Evolutionary conservation across 2,113 vertebrate species (phyloP).

Genomic region (Phodopus roborovskii): DNA sequence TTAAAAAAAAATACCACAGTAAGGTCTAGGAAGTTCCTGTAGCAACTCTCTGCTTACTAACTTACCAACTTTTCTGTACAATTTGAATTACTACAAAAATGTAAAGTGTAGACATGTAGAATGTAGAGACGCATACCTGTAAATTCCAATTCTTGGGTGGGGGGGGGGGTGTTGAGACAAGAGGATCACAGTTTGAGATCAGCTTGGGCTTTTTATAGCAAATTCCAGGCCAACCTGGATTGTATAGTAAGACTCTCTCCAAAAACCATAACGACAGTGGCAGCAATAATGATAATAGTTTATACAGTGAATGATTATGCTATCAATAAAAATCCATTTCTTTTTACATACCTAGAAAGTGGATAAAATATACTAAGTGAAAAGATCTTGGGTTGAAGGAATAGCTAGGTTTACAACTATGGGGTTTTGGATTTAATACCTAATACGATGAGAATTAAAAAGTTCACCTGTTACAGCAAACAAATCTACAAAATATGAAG

Average conservation of each 20-base stretch:
- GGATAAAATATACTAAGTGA: constrained; percentile 47
- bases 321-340: constrained; percentile 30
- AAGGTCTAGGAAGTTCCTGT: neutral
- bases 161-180: neutral
- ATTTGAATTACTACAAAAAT: constrained; percentile 46
- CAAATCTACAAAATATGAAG: constrained; percentile 19
- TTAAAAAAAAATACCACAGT: constrained; percentile 19
- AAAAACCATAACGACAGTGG: neutral
- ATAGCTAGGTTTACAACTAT: neutral
- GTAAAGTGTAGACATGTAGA: neutral
- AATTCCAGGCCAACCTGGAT: neutral
- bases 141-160: neutral
- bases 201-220: neutral
- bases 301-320: constrained; percentile 19
- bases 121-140: neutral
- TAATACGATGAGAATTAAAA: neutral
- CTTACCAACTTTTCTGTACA: constrained; percentile 35
- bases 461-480: neutral
- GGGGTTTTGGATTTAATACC: neutral
- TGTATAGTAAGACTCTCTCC: neutral
- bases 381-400: neutral
- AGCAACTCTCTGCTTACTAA: neutral
- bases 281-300: neutral
- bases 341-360: constrained; percentile 49
- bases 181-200: neutral